Evolutionary conservation across 1,140 invertebrate genomes (phyloP).

Genomic region (Sycophila sp.): DNA sequence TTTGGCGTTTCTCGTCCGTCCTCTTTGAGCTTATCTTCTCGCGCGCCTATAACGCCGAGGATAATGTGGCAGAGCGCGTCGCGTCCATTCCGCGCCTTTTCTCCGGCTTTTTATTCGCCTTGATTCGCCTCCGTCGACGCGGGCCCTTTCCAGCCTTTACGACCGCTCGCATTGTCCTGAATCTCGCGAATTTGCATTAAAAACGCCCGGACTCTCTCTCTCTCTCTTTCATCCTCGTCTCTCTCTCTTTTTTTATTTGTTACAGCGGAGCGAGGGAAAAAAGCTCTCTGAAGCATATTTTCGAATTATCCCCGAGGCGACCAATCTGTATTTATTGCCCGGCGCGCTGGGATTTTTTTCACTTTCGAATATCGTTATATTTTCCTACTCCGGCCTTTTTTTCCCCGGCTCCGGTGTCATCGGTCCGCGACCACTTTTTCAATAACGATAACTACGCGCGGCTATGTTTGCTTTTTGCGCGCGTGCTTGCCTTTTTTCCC

Average conservation of each 20-base stretch:
- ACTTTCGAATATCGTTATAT: background rate
- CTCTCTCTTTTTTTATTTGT: slow-evolving; percentile 22
- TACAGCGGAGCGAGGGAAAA: no score
- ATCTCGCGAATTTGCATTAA: slow-evolving; percentile 14
- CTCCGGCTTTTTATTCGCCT: slow-evolving; percentile 1
- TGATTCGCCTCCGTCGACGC: slow-evolving; percentile 4
- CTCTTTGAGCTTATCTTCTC: background rate
- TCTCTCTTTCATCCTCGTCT: background rate
- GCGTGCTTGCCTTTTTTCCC: no score
- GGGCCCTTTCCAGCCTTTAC: slow-evolving; percentile 3
- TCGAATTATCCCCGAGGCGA: slow-evolving; percentile 10
- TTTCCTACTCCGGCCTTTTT: background rate
- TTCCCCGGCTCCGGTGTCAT: no score
- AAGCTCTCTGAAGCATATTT: slow-evolving; percentile 3
- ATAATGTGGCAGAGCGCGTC: slow-evolving; percentile 11
- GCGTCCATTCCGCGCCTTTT: background rate
- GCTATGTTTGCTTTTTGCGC: no score
- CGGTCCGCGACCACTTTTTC: background rate
- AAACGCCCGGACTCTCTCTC: background rate
- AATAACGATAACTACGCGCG: no score
- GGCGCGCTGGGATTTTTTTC: background rate
- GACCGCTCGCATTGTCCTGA: background rate
- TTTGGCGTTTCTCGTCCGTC: background rate
- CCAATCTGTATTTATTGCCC: slow-evolving; percentile 17
- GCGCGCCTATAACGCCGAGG: background rate